Evolutionary conservation across 1,140 invertebrate species (phyloP), one percentile per base, ranked within the genome.

Genomic region (Dendrolimus kikuchii): DNA sequence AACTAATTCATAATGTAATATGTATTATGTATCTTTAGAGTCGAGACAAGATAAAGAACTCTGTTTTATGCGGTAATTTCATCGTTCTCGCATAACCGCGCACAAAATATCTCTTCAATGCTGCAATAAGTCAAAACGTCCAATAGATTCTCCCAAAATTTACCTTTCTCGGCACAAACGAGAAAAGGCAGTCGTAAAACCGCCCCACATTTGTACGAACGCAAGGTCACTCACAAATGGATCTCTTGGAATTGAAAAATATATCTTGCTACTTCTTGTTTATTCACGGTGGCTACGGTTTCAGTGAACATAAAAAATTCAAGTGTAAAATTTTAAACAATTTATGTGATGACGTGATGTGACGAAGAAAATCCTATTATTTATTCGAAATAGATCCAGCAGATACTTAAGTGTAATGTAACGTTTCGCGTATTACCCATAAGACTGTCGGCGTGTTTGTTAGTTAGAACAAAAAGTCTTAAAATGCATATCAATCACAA

Each of bases 181-280:
- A 68, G 64, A 48, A 64, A 58, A 59, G 65, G 61, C 64, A 57
- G 62, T 73, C 67, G 64, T 77, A 77, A 77, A 76, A 67, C 67
- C 49, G 53, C 57, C 70, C 59, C 62, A 49, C 62, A 64, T 67
- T 69, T 66, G 63, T 64, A 60, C 61, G 60, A 45, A 52, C 53
- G 49, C 72, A 72, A 72, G 72, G 72, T 75, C 68, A 67, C 58
- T 54, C 53, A 54, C 55, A 47, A 63, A 64, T 62, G 57, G 60
- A 55, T 59, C 63, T 60, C 38, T 39, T 47, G 56, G 62, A 68
- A 72, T 72, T 72, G 69, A 72, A 68, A 72, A 62, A 69, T 64
- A 63, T 57, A 62, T 60, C 51, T 61, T 60, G 48, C 5, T 62
- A 56, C 55, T 57, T 54, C 52, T 54, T 51, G 45, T 46, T 23